A percentile compares a stretch with the other conserved stretches of the same genome.
Conservation (phyloP, 1,140 invertebrate species). For the Rhopalosiphum padi region DNA sequence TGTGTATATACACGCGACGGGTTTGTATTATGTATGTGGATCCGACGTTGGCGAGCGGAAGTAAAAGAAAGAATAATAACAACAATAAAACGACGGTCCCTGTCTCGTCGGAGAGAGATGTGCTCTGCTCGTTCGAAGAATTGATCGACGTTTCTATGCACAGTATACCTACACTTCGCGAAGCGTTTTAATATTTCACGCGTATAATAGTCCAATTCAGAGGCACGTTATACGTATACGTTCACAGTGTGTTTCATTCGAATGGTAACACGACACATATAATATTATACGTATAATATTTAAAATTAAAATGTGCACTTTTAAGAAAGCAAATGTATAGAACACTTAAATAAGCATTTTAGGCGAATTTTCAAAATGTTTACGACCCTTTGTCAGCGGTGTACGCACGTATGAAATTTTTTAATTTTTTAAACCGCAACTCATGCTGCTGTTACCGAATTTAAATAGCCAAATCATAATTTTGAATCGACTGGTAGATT, state of each 20-base stretch:
- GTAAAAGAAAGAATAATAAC: background rate
- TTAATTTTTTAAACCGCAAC: no score
- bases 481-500: no score
- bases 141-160: background rate
- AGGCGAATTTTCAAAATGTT: no score
- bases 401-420: no score
- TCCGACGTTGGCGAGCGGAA: background rate
- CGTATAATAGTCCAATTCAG: background rate
- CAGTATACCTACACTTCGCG: background rate
- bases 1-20: background rate
- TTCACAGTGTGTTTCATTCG: background rate
- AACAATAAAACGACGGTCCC: constrained; percentile 1
- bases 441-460: no score
- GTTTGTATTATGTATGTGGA: background rate
- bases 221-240: background rate
- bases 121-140: background rate
- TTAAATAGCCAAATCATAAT: no score
- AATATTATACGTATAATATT: background rate
- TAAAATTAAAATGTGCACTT: background rate
- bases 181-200: background rate
- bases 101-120: background rate
- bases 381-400: no score
- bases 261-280: background rate
- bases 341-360: no score
- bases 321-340: background rate